Conservation (phyloP, 2,113 vertebrate species). For the Recurvirostra avosetta region DNA sequence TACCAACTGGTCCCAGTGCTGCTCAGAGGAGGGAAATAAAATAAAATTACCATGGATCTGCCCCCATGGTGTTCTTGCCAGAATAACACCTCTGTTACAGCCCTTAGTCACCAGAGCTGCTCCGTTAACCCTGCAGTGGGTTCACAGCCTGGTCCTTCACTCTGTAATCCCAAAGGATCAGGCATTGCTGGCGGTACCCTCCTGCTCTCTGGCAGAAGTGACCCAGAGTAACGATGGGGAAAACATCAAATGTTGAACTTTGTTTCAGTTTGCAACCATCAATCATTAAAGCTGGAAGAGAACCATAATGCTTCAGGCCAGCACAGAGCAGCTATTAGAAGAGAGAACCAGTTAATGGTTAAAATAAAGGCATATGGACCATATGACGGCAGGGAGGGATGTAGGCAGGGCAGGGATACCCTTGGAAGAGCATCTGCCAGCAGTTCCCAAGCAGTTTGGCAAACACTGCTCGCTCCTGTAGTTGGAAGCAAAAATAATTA, state of each 20-base stretch:
- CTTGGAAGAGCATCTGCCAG: background rate
- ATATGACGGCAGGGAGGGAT: rapidly evolving
- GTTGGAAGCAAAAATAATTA: constrained; percentile 25
- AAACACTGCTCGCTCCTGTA: background rate
- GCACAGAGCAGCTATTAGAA: background rate
- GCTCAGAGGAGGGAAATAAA: background rate
- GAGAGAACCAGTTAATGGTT: background rate
- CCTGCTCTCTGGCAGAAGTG: background rate
- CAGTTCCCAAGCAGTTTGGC: background rate
- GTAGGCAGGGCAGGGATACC: background rate
- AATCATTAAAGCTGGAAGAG: background rate
- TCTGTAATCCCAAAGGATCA: rapidly evolving
- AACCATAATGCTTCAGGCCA: rapidly evolving
- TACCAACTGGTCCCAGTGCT: rapidly evolving
- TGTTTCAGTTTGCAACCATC: background rate
- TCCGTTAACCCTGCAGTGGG: background rate
- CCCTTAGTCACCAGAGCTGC: background rate
- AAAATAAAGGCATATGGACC: background rate
- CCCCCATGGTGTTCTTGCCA: background rate
- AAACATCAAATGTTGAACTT: background rate
- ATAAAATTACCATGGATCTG: rapidly evolving
- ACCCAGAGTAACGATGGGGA: background rate
- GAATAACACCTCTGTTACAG: background rate
- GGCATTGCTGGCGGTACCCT: rapidly evolving
- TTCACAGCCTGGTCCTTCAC: background rate